A percentile compares a stretch with the other conserved stretches of the same genome.
These are phyloP conservation scores for Meleagris gallopavo DNA, from an alignment of 2,113 vertebrate genomes.

Conservation along the genomic window DNA sequence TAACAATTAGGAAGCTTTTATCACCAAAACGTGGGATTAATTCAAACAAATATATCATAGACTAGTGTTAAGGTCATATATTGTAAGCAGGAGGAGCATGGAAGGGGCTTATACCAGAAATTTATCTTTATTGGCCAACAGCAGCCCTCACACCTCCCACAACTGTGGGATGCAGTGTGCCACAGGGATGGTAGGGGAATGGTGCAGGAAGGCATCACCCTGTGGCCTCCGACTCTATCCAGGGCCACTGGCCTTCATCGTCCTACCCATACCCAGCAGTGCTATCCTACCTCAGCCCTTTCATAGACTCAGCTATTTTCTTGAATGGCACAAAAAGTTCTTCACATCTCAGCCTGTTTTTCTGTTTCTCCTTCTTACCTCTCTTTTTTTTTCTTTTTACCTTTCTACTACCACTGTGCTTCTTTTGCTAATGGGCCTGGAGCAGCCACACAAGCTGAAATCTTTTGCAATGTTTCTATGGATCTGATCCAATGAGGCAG, in stretches of 20 bases:
- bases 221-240: neutral
- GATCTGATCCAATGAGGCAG: neutral
- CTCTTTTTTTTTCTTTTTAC: neutral
- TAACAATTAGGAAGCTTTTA: neutral
- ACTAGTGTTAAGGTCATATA: neutral
- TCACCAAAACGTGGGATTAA: neutral
- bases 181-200: neutral
- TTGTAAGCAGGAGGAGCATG: neutral
- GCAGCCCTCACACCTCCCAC: neutral
- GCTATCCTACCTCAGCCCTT: neutral
- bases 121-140: neutral
- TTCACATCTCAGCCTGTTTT: neutral
- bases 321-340: neutral
- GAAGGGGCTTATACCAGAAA: neutral
- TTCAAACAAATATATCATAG: neutral
- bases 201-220: neutral
- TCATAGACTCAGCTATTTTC: neutral
- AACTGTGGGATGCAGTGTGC: neutral
- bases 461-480: neutral
- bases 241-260: neutral
- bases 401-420: neutral
- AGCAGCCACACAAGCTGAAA: neutral
- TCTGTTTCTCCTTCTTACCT: neutral
- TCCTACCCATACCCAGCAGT: rapidly evolving
- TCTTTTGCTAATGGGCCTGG: neutral